Evolutionary conservation across 2,888 invertebrate genomes (phyloP).

Genomic region (Drosophila leonis): DNA sequence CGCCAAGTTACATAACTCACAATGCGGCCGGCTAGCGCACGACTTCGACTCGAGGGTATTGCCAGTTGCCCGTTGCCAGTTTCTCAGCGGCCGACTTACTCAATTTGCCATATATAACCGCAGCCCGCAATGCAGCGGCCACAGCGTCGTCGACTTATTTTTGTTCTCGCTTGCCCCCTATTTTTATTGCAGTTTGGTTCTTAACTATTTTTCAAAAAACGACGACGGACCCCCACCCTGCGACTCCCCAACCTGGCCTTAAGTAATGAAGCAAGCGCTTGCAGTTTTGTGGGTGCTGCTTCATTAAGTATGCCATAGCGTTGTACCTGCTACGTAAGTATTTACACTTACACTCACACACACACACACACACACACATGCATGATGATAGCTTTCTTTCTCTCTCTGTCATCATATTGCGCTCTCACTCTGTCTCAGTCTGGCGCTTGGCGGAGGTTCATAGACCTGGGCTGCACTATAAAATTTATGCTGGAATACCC

Average conservation of each 20-base stretch:
- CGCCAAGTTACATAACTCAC: constrained; percentile 76
- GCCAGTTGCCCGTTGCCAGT: constrained; percentile 61
- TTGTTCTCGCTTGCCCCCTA: neutral
- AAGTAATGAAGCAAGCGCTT: constrained; percentile 76
- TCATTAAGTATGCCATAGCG: constrained; percentile 76
- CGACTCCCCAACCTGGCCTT: constrained; percentile 9
- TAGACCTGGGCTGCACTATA: constrained; percentile 80
- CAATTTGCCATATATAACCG: constrained; percentile 80
- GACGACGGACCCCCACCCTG: neutral
- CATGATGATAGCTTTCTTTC: constrained; percentile 32
- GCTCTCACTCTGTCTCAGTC: constrained; percentile 9
- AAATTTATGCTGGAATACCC: constrained; percentile 79
- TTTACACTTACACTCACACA: constrained; percentile 33
- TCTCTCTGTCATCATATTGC: neutral
- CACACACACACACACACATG: constrained; percentile 13
- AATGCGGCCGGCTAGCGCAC: constrained; percentile 55
- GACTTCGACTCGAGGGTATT: constrained; percentile 78
- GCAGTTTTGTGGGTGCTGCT: constrained; percentile 82
- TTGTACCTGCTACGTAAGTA: constrained; percentile 50
- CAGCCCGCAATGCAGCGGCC: constrained; percentile 42
- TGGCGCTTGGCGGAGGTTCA: constrained; percentile 54
- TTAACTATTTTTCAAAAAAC: constrained; percentile 75
- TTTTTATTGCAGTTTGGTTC: constrained; percentile 50
- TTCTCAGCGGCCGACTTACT: constrained; percentile 76
- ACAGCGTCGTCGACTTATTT: constrained; percentile 34